phyloP scores from a whole-genome alignment of 2,797 vertebrate species.

The Sebastes goodei region DNA sequence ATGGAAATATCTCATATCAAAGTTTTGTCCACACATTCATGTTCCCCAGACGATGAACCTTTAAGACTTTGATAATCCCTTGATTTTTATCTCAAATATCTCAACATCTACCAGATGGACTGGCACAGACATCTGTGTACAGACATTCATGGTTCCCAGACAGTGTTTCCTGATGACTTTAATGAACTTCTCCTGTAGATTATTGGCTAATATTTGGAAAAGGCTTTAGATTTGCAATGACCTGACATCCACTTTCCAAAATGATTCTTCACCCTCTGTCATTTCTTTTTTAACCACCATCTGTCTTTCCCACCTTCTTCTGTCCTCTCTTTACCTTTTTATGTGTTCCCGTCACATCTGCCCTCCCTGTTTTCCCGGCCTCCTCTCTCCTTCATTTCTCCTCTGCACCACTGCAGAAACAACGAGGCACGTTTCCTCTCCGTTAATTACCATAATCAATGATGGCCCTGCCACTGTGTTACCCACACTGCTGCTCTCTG shows the following conservation, averaged over 20 bases:
- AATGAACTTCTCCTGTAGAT: background rate
- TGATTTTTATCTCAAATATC: background rate
- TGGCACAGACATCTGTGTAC: background rate
- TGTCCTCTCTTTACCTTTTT: background rate
- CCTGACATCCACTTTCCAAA: background rate
- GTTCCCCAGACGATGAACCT: background rate
- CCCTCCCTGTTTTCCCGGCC: background rate
- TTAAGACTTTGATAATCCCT: background rate
- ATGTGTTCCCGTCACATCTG: conserved; percentile 36
- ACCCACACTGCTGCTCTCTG: conserved; percentile 24
- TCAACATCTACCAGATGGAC: background rate
- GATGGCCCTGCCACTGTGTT: conserved; percentile 19
- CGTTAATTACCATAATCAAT: conserved; percentile 68
- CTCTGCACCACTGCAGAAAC: conserved; percentile 30
- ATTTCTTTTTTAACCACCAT: background rate
- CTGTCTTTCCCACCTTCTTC: background rate
- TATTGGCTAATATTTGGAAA: background rate
- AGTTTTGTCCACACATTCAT: background rate
- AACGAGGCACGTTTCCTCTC: conserved; percentile 42
- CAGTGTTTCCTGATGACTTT: no score
- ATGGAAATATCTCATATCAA: no score
- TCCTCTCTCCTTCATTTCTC: conserved; percentile 23
- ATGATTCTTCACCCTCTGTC: background rate
- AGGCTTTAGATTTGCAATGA: background rate
- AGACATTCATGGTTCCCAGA: background rate